Evolutionary conservation across 64 coral and sea anemone species (phyloP), one percentile per base, ranked within the genome.

Genomic region (Anthopleura sola): DNA sequence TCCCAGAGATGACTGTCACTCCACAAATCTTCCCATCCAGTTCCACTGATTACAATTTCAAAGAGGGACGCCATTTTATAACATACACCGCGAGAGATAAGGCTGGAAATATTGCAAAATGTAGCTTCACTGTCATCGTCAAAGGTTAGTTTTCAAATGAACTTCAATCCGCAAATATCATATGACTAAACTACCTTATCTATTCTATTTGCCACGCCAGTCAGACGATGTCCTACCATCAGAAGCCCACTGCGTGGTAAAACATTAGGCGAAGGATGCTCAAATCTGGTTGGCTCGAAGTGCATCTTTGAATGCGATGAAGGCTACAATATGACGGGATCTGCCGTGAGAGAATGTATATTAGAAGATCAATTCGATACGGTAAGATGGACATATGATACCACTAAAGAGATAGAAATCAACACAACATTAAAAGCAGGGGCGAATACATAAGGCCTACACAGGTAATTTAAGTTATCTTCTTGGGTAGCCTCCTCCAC

Each of bases 281-380:
- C 39, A 23, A 93, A 88, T 74, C 49, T 40, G 6, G 83, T 51
- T 21, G 91, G 91, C 24, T 88, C 80, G 0, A 88, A 86, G 19
- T 93, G 91, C 55, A 78, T 38, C 14, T 36, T 88, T 53, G 34
- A n/a, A 23, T 93, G 91, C 36, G 75, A 88, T 1, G 91, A 83
- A 77, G 91, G 91, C n/a, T 93, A 88, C 86, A 88, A 93, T 68
- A 44, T 93, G 51, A 47, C 49, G 32, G 91, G 91, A 7, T 83
- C 91, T 32, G 44, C 69, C 10, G 77, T 54, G 10, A 60, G 57
- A 10, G 84, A 86, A 21, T 93, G 91, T 75, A 36, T 74, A 14
- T 7, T 15, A 33, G 66, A 71, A 29, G 66, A 34, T 11, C 21
- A 62, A 4, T 62, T 62, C 38, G 78, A 82, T 24, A 88, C 19